Base-by-base conservation (phyloP, 1,140 invertebrate species). In the Aphelenchoides besseyi region DNA sequence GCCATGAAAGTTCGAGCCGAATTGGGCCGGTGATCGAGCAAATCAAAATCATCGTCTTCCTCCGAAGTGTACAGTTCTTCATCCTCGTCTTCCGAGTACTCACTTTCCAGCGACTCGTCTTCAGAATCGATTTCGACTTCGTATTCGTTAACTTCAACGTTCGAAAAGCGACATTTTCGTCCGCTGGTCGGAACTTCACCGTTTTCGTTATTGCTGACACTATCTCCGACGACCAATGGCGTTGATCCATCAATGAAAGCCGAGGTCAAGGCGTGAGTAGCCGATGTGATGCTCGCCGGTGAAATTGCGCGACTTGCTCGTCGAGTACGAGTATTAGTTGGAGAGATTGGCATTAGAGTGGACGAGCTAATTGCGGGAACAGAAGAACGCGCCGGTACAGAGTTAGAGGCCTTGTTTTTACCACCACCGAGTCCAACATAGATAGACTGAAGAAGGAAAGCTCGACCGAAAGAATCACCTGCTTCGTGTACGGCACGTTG, bases 401-500 rank as follows among this genome's bases (percentile, higher is more conserved):
- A 48, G 23, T 12, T 12, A 48, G 41, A 23, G 41, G 41, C 12
- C 41, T 48, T 48, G 41, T 12, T 16, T 23, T 16, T 12, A 48
- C 41, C 41, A 48, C 41, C 41, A 48, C 41, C 41, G 41, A n/a
- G n/a, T n/a, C n/a, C n/a, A n/a, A n/a, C n/a, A n/a, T n/a, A 67
- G 36, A 36, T 52, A 61, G 69, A 53, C 69, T 9, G 16, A 53
- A 33, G 36, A 33, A 29, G 18, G 55, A 18, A 59, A 18, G 55
- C 55, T 28, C 55, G 55, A 28, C 55, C 52, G 30, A 70, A 54
- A 35, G 33, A 48, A 12, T 79, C 79, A 80, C 79, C 82, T 74
- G 81, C 81, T 9, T 78, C 57, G 55, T 83, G 74, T 26, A 82
- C 66, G 0, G 81, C 81, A 29, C 64, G 54, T 57, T 72, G 66